phyloP scores from a whole-genome alignment of 2,797 vertebrate genomes.

The Anguilla marmorata region DNA sequence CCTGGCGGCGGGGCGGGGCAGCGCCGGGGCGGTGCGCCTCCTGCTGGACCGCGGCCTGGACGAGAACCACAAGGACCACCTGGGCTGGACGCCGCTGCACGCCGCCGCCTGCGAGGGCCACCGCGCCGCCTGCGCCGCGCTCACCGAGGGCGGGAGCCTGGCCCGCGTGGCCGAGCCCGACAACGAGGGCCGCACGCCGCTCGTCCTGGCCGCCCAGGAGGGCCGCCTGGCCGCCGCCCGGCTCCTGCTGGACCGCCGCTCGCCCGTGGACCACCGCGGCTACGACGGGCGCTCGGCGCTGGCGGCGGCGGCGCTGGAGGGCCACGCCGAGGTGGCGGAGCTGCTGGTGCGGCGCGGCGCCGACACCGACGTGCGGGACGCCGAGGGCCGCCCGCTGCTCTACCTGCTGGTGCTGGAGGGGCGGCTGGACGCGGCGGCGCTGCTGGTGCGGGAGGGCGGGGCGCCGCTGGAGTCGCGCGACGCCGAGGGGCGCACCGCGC shows the following conservation, averaged over 20 bases:
- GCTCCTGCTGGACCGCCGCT: slow-evolving; percentile 72
- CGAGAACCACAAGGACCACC: slow-evolving; percentile 80
- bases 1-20: slow-evolving; percentile 74
- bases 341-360: slow-evolving; percentile 75
- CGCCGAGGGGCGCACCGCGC: slow-evolving; percentile 73
- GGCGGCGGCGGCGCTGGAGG: slow-evolving; percentile 66
- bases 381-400: slow-evolving; percentile 75
- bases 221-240: slow-evolving; percentile 70
- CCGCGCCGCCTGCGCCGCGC: slow-evolving; percentile 63
- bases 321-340: slow-evolving; percentile 68
- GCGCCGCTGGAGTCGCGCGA: slow-evolving; percentile 74
- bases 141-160: slow-evolving; percentile 75
- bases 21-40: slow-evolving; percentile 68
- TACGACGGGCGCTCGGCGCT: slow-evolving; percentile 76
- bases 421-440: slow-evolving; percentile 61
- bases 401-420: slow-evolving; percentile 77
- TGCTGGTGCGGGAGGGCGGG: slow-evolving; percentile 75
- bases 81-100: slow-evolving; percentile 82
- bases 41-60: slow-evolving; percentile 79
- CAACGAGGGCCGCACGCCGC: slow-evolving; percentile 73
- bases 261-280: slow-evolving; percentile 72
- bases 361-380: slow-evolving; percentile 73
- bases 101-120: slow-evolving; percentile 80
- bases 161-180: slow-evolving; percentile 74
- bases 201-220: slow-evolving; percentile 78